Percentiles rank a stretch among this genome's conserved stretches.
Conservation (phyloP, 2,113 vertebrate species). For the Paralichthys olivaceus region DNA sequence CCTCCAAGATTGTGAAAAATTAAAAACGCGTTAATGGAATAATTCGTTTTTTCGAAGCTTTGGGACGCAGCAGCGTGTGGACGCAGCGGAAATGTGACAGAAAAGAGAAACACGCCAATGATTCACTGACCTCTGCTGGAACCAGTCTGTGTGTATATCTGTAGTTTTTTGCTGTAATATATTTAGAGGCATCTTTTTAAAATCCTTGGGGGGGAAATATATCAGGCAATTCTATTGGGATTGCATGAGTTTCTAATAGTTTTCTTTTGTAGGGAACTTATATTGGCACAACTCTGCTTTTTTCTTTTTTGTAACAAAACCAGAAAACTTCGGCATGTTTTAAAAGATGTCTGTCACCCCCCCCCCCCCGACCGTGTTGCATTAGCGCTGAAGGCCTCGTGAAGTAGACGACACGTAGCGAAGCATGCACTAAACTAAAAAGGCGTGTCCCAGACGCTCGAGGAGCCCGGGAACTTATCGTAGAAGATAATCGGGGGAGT, state of each 20-base stretch:
- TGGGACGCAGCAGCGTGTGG: constrained; percentile 38
- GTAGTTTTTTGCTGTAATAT: constrained; percentile 84
- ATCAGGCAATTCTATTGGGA: constrained; percentile 80
- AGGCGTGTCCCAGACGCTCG: constrained; percentile 35
- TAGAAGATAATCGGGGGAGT: constrained; percentile 24
- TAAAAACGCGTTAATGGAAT: not conserved
- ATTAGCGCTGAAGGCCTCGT: constrained; percentile 35
- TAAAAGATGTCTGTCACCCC: constrained; percentile 24
- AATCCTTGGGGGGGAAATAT: constrained; percentile 63
- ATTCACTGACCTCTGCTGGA: constrained; percentile 69
- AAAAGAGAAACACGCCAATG: constrained; percentile 41
- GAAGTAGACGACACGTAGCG: constrained; percentile 31
- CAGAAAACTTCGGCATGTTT: constrained; percentile 69
- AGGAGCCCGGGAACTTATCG: not conserved
- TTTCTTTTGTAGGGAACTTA: constrained; percentile 74
- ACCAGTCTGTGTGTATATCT: constrained; percentile 81
- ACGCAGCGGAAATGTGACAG: constrained; percentile 14
- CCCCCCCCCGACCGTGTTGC: constrained; percentile 19
- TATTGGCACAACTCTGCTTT: constrained; percentile 54
- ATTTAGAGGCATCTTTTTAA: constrained; percentile 83
- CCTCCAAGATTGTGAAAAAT: constrained; percentile 25
- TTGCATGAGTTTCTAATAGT: constrained; percentile 81
- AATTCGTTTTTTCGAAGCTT: constrained; percentile 7
- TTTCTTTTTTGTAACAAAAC: constrained; percentile 70
- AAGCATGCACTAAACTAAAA: constrained; percentile 39